These are phyloP conservation scores for Actenoides lindsayi DNA, from an alignment of 2,113 vertebrate species.

Conservation along the genomic window DNA sequence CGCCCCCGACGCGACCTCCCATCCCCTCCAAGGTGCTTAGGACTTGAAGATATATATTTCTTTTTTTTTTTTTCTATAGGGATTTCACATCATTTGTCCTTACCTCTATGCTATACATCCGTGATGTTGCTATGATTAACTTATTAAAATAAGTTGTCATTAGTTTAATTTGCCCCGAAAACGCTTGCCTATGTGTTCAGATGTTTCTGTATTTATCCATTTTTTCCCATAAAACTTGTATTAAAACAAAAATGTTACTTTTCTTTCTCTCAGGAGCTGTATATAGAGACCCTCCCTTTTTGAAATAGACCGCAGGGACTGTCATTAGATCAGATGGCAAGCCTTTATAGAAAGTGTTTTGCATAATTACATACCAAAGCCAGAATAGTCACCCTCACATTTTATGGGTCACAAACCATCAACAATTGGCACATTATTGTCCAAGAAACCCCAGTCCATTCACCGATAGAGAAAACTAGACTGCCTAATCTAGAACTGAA, in stretches of 20 bases:
- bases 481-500: constrained; percentile 88
- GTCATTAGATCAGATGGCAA: constrained; percentile 99
- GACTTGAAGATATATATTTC: not conserved
- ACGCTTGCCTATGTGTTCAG: constrained; percentile 44
- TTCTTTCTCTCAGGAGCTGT: constrained; percentile 78
- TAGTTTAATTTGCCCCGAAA: constrained; percentile 62
- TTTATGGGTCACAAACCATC: constrained; percentile 99
- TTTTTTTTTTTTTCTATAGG: not conserved
- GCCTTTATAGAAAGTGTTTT: constrained; percentile 99
- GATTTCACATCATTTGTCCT: not conserved
- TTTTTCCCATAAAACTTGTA: constrained; percentile 79
- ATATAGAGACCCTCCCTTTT: constrained; percentile 85
- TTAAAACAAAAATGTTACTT: constrained; percentile 84
- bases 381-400: constrained; percentile 98
- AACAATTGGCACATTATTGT: constrained; percentile 99
- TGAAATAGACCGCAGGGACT: constrained; percentile 92
- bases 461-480: constrained; percentile 85
- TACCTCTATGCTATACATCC: not conserved
- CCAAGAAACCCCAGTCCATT: constrained; percentile 92
- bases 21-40: constrained; percentile 11
- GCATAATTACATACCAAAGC: constrained; percentile 99
- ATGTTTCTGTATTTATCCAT: constrained; percentile 72
- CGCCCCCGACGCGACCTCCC: not conserved
- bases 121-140: constrained; percentile 44
- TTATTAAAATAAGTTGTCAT: constrained; percentile 58